phyloP scores from a whole-genome alignment of 2,113 vertebrate genomes.

The Tychaedon coryphoeus region DNA sequence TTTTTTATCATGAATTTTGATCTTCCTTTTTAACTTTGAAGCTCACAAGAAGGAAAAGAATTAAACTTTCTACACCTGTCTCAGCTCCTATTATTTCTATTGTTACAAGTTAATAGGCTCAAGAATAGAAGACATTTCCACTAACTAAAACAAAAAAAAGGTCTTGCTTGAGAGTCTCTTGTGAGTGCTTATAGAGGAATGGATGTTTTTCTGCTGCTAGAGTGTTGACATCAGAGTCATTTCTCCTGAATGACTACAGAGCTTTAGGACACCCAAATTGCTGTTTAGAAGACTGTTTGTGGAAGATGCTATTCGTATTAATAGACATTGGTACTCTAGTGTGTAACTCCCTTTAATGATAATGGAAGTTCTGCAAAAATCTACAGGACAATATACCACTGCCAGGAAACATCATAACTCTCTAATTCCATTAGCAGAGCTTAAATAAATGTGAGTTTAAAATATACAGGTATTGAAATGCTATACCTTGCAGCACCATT shows the following conservation, averaged over 20 bases:
- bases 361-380: not conserved
- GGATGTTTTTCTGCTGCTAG: not conserved
- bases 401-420: not conserved
- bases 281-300: constrained; percentile 28
- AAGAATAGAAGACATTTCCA: constrained; percentile 7
- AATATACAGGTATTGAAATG: not conserved
- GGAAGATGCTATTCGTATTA: not conserved
- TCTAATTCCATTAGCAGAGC: not conserved
- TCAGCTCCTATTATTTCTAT: constrained; percentile 10
- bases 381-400: not conserved
- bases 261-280: constrained; percentile 18
- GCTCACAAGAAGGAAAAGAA: not conserved
- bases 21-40: constrained; percentile 42
- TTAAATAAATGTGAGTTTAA: not conserved
- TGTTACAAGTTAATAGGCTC: constrained; percentile 17
- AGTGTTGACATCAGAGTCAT: not conserved
- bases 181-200: constrained; percentile 6
- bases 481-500: not conserved
- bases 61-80: constrained; percentile 31
- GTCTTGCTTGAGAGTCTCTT: not conserved
- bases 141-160: constrained; percentile 27
- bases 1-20: constrained; percentile 26
- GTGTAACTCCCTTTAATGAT: constrained; percentile 9
- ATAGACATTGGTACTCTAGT: not conserved
- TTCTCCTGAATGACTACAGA: constrained; percentile 27